Conservation (phyloP, 2,888 invertebrate genomes). For the Osmoderma eremita region DNA sequence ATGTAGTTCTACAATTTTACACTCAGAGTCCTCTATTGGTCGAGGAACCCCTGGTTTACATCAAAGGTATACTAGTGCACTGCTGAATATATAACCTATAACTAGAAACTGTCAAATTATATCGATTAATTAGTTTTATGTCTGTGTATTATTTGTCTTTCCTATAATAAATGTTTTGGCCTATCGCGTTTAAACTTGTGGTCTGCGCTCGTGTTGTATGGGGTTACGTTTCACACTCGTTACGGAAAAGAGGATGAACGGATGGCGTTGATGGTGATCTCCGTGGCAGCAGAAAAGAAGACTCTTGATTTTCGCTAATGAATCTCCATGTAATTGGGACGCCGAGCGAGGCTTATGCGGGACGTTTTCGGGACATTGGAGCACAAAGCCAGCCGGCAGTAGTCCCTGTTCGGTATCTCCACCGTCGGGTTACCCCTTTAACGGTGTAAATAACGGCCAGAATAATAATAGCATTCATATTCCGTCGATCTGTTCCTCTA, state of each 20-base stretch:
- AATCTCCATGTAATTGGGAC: constrained; percentile 50
- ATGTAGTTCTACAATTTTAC: too few relatives aligned
- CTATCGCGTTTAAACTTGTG: neutral
- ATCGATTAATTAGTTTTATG: too few relatives aligned
- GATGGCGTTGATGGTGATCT: constrained; percentile 39
- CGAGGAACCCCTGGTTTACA: too few relatives aligned
- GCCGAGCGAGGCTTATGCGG: constrained; percentile 29
- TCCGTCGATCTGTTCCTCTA: constrained; percentile 54
- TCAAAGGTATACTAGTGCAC: too few relatives aligned
- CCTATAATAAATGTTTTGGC: too few relatives aligned
- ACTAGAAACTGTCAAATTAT: too few relatives aligned
- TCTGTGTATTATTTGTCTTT: too few relatives aligned
- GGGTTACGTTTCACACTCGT: constrained; percentile 22
- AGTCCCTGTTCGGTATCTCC: neutral
- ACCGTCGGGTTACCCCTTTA: constrained; percentile 39
- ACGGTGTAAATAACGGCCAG: constrained; percentile 51
- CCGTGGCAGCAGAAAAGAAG: constrained; percentile 44
- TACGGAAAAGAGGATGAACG: constrained; percentile 13
- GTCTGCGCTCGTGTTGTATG: neutral
- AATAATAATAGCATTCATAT: constrained; percentile 54
- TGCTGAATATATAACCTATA: too few relatives aligned
- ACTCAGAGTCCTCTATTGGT: too few relatives aligned
- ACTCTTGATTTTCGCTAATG: constrained; percentile 51
- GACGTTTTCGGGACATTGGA: constrained; percentile 14
- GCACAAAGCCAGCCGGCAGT: constrained; percentile 32